phyloP scores from a whole-genome alignment of 53 echinoderm and acorn worm species.

The Echinarachnius parma region DNA sequence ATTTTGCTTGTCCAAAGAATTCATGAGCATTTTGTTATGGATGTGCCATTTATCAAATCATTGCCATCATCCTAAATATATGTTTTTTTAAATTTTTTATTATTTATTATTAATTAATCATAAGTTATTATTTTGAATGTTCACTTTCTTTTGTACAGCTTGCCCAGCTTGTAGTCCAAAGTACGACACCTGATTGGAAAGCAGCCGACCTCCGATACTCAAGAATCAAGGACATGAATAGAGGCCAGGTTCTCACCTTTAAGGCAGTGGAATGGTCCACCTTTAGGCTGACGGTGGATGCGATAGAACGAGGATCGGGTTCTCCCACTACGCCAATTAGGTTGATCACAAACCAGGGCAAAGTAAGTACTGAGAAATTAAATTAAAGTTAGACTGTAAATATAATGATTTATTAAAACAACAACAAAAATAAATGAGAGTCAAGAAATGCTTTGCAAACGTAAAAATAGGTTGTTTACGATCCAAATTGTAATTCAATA shows the following conservation, averaged over 20 bases:
- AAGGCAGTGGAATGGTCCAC: slow-evolving; percentile 99
- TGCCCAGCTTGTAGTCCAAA: slow-evolving; percentile 79
- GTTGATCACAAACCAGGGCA: slow-evolving; percentile 96
- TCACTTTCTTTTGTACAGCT: slow-evolving; percentile 41
- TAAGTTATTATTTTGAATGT: background rate
- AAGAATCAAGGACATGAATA: slow-evolving; percentile 73
- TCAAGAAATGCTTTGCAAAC: too few species aligned
- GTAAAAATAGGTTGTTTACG: too few species aligned
- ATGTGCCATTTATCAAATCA: too few species aligned
- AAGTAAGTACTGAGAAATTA: slow-evolving; percentile 47
- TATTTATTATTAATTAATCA: background rate
- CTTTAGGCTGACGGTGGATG: slow-evolving; percentile 81
- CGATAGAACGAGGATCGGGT: slow-evolving; percentile 67
- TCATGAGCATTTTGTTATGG: too few species aligned
- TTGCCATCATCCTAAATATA: too few species aligned
- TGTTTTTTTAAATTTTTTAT: too few species aligned
- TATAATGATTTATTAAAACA: too few species aligned
- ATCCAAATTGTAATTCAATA: too few species aligned
- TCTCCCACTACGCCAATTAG: slow-evolving; percentile 87
- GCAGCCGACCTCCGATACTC: slow-evolving; percentile 75
- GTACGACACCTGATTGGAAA: slow-evolving; percentile 89
- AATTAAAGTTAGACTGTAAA: too few species aligned
- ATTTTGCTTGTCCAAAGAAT: too few species aligned
- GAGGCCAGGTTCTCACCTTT: slow-evolving; percentile 90
- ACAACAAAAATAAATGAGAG: too few species aligned